Percentiles rank a stretch among this genome's conserved stretches.
These are phyloP conservation scores for Bombylius major DNA, from an alignment of 2,888 invertebrate genomes.

Conservation along the genomic window DNA sequence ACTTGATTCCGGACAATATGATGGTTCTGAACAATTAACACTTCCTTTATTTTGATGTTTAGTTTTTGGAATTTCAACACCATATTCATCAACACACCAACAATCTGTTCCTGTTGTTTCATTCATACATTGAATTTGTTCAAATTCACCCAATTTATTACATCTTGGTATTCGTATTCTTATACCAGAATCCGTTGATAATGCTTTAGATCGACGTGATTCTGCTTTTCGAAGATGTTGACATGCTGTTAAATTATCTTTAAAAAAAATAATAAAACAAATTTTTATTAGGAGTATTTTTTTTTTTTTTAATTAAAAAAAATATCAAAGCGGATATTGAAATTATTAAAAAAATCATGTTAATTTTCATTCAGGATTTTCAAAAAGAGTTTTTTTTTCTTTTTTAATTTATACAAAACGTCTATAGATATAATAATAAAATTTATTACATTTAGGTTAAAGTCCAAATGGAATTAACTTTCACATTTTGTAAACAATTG, in stretches of 20 bases:
- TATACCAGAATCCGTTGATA: slow-evolving; percentile 35
- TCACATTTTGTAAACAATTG: too few species aligned
- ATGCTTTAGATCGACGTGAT: slow-evolving; percentile 46
- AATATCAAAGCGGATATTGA: background rate
- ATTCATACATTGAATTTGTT: slow-evolving; percentile 63
- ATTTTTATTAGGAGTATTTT: too few species aligned
- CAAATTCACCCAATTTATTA: slow-evolving; percentile 56
- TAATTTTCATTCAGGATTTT: too few species aligned
- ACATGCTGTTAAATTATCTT: slow-evolving; percentile 43
- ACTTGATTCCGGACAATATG: slow-evolving; percentile 63
- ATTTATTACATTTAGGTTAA: too few species aligned
- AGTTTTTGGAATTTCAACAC: slow-evolving; percentile 67
- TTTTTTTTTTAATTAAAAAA: background rate
- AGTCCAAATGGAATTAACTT: too few species aligned
- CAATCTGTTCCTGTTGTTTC: slow-evolving; percentile 55
- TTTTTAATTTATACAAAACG: too few species aligned
- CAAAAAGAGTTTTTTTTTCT: too few species aligned
- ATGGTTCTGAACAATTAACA: slow-evolving; percentile 37
- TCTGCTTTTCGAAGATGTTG: slow-evolving; percentile 52
- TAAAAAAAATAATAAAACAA: slow-evolving; percentile 10
- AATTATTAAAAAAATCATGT: too few species aligned
- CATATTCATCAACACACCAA: slow-evolving; percentile 74
- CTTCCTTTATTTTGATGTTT: slow-evolving; percentile 32
- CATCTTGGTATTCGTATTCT: slow-evolving; percentile 57
- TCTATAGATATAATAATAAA: too few species aligned